These are phyloP conservation scores for Ooceraea biroi DNA, from an alignment of 1,140 invertebrate genomes.

Conservation along the genomic window DNA sequence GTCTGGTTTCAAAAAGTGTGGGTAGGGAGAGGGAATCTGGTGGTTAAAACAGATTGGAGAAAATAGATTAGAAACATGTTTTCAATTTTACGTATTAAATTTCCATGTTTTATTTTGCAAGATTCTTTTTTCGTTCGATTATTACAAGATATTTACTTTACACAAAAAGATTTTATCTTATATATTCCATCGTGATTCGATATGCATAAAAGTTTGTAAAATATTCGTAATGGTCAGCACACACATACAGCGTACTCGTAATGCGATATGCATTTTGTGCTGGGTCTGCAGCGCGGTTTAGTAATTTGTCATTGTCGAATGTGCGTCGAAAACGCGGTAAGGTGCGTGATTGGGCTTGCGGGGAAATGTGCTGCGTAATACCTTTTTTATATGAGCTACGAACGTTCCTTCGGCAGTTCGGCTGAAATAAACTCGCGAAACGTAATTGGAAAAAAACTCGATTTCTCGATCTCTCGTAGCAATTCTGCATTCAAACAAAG, in stretches of 20 bases:
- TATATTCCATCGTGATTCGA: too few species aligned
- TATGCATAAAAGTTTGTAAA: neutral
- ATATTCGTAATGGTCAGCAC: neutral
- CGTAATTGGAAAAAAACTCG: constrained; percentile 35
- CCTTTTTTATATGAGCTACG: constrained; percentile 42
- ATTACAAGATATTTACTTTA: too few species aligned
- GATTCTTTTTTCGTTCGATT: too few species aligned
- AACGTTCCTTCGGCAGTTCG: constrained; percentile 11
- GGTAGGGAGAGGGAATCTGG: too few species aligned
- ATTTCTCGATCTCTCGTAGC: neutral
- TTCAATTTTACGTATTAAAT: too few species aligned
- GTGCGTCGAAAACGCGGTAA: constrained; percentile 21
- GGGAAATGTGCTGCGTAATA: constrained; percentile 36
- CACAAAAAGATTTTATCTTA: too few species aligned
- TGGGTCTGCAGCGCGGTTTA: neutral
- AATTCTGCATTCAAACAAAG: neutral
- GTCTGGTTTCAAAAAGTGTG: too few species aligned
- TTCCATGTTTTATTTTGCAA: too few species aligned
- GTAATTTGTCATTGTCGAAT: constrained; percentile 52
- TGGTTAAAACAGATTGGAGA: too few species aligned
- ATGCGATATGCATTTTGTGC: constrained; percentile 33
- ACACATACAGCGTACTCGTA: neutral
- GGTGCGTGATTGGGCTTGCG: constrained; percentile 8
- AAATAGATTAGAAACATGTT: too few species aligned
- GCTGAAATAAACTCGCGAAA: constrained; percentile 27